Percentiles rank a stretch among this genome's conserved stretches.
Conservation (phyloP, 2,888 invertebrate genomes). For the Ditylenchus weischeri region DNA sequence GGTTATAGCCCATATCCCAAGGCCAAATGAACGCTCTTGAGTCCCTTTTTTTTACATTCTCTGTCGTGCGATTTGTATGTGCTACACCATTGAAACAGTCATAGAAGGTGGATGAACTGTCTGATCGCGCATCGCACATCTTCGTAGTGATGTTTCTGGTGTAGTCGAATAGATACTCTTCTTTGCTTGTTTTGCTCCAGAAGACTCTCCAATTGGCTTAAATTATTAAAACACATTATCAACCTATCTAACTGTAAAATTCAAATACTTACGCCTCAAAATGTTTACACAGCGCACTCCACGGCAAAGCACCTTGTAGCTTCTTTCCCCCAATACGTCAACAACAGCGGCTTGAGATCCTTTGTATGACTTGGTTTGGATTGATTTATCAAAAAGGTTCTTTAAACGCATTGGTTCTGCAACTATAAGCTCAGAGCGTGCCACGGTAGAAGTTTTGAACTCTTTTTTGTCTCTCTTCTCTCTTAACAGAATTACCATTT, state of each 20-base stretch:
- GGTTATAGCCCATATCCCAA: constrained; percentile 10
- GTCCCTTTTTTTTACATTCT: not conserved
- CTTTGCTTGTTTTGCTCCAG: constrained; percentile 11
- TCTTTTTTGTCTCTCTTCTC: constrained; percentile 6
- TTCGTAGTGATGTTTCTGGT: not conserved
- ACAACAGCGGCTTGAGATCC: constrained; percentile 20
- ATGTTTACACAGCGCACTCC: constrained; percentile 20
- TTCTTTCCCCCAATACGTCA: not conserved
- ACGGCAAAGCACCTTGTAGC: constrained; percentile 4
- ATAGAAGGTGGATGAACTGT: constrained; percentile 9
- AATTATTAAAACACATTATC: not conserved
- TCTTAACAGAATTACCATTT: not conserved
- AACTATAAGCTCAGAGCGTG: constrained; percentile 20
- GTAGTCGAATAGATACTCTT: constrained; percentile 5
- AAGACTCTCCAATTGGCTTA: constrained; percentile 5
- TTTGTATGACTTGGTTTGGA: constrained; percentile 21
- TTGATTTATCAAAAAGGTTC: constrained; percentile 12
- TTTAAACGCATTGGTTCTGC: constrained; percentile 23
- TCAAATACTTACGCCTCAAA: constrained; percentile 10
- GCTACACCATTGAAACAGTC: constrained; percentile 6
- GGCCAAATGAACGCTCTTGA: constrained; percentile 9
- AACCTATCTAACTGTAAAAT: not conserved
- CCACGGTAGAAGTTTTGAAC: not conserved
- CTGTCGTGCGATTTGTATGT: not conserved
- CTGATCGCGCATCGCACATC: not conserved